Evolutionary conservation across 2,888 invertebrate species (phyloP).

Genomic region (Scaptomyza cyrtandrae): DNA sequence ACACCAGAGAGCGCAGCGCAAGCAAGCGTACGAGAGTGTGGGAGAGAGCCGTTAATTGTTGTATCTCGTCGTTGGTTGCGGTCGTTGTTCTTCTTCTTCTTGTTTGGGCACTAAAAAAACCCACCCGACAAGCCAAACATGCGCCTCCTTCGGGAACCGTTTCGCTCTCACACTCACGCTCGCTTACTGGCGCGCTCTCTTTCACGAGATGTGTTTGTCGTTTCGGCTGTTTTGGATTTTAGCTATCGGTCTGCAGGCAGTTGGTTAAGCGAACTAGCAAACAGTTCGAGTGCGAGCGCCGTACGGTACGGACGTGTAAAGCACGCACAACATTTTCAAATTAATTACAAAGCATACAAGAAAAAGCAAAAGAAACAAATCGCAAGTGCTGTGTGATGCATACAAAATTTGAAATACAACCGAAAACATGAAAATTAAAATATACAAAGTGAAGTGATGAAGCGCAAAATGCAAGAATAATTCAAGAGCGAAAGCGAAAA

Average conservation of each 20-base stretch:
- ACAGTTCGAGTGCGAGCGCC: slow-evolving; percentile 84
- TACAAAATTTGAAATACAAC: slow-evolving; percentile 26
- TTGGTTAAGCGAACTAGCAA: slow-evolving; percentile 27
- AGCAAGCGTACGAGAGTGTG: slow-evolving; percentile 13
- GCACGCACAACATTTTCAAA: slow-evolving; percentile 70
- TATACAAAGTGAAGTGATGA: slow-evolving; percentile 27
- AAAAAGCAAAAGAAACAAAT: slow-evolving; percentile 30
- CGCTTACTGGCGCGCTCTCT: slow-evolving; percentile 7
- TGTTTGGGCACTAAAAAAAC: slow-evolving; percentile 13
- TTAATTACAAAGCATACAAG: slow-evolving; percentile 34
- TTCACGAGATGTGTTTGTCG: slow-evolving; percentile 1
- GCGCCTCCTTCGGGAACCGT: slow-evolving; percentile 57
- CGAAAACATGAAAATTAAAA: slow-evolving; percentile 20
- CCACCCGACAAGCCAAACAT: slow-evolving; percentile 48
- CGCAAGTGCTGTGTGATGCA: slow-evolving; percentile 47
- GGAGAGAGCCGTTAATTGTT: slow-evolving; percentile 9
- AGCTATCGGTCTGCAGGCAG: slow-evolving; percentile 27
- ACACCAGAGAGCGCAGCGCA: background rate
- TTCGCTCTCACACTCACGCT: slow-evolving; percentile 17
- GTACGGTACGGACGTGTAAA: slow-evolving; percentile 82
- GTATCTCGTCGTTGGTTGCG: slow-evolving; percentile 2
- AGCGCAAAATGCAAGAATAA: slow-evolving; percentile 9
- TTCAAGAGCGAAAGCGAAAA: background rate
- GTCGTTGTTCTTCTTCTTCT: slow-evolving; percentile 25
- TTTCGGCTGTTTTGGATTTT: slow-evolving; percentile 24